Conservation (phyloP, 2,113 vertebrate genomes). For the Coptodon bakossiorum region DNA sequence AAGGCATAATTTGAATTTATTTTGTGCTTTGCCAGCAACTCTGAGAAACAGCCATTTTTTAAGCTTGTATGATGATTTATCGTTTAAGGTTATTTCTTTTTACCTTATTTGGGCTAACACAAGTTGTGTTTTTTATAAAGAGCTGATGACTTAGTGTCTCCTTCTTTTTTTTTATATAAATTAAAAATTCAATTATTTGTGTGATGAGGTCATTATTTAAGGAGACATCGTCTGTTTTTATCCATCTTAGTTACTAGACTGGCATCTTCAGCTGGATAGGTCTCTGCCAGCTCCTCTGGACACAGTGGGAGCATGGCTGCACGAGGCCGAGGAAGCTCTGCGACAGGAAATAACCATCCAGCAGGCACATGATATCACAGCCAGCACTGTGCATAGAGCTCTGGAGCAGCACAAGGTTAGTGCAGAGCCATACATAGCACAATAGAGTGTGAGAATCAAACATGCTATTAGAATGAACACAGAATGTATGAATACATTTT, state of each 20-base stretch:
- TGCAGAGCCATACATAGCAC: background rate
- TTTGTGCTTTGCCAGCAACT: background rate
- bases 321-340: constrained; percentile 84
- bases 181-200: background rate
- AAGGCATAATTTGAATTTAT: background rate
- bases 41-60: background rate
- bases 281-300: constrained; percentile 88
- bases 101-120: background rate
- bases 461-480: background rate
- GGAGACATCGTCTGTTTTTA: background rate
- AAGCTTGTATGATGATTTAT: background rate
- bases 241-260: constrained; percentile 80
- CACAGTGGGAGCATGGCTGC: constrained; percentile 87
- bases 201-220: background rate
- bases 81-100: background rate
- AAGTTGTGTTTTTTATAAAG: background rate
- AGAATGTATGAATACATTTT: background rate
- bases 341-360: constrained; percentile 82
- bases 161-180: background rate
- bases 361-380: constrained; percentile 86
- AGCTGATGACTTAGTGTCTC: background rate
- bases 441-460: background rate
- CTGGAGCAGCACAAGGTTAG: constrained; percentile 89
- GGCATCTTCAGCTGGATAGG: constrained; percentile 90
- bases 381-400: constrained; percentile 81